Evolutionary conservation across 2,113 vertebrate species (phyloP).

Genomic region (Poecile atricapillus): DNA sequence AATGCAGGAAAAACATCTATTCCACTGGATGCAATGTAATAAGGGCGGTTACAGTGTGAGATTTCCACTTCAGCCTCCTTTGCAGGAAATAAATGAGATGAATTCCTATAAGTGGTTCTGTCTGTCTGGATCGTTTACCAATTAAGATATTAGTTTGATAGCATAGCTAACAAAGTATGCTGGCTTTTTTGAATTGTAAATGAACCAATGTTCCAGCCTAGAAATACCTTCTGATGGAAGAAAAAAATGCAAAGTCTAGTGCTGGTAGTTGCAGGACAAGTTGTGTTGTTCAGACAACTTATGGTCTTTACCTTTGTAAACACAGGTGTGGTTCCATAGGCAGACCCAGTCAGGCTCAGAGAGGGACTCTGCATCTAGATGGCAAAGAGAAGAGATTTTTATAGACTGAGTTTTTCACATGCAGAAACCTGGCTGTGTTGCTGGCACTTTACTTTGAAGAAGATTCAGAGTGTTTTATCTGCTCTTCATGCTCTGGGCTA

Average conservation of each 20-base stretch:
- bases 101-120: not conserved
- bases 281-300: not conserved
- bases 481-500: not conserved
- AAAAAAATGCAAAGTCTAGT: not conserved
- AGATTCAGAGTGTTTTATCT: not conserved
- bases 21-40: not conserved
- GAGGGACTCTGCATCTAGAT: slow-evolving; percentile 65
- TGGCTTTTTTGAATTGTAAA: not conserved
- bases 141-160: not conserved
- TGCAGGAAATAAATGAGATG: not conserved
- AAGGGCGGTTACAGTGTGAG: not conserved
- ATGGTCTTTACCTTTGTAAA: slow-evolving; percentile 70
- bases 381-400: slow-evolving; percentile 10
- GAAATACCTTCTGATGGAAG: not conserved
- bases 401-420: not conserved
- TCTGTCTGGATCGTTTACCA: not conserved
- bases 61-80: not conserved
- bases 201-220: not conserved
- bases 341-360: slow-evolving; percentile 10
- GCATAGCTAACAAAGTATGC: not conserved
- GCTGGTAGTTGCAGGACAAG: not conserved
- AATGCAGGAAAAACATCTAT: not conserved
- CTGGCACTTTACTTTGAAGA: not conserved
- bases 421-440: not conserved
- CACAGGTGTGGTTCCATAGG: slow-evolving; percentile 42